Base-by-base conservation (phyloP, 2,113 vertebrate genomes). In the Irena cyanogastra region DNA sequence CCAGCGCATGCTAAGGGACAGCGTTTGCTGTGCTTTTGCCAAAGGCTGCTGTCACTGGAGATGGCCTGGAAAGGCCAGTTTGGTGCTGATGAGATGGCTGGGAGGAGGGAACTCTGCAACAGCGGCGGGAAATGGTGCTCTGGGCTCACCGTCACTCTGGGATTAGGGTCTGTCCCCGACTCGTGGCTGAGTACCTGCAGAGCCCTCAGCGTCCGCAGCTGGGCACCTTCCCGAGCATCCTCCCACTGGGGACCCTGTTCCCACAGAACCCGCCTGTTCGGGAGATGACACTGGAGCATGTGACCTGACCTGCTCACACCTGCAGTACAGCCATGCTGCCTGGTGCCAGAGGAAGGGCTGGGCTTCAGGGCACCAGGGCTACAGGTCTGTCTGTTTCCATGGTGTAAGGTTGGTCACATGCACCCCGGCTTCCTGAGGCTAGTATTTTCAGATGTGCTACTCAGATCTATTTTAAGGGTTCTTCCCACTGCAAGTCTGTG, bases 241-340 rank as follows among this genome's bases (percentile, higher is more conserved):
- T 23, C 13, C 8, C 35, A 1, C 39, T 6, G 4, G 26, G 7
- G 31, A 24, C 14, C 5, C 20, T 39, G 3, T 7, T 33, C 21
- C 69, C 2, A 3, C 31, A 17, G 61, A 33, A 33, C 19, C 49
- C 3, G 0, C 20, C 49, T 26, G 11, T 14, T 41, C 0, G 1
- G 47, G n/a, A 50, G 60, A 6, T 59, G 71, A 63, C 41, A 41
- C 16, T 13, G 2, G 35, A 61, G 33, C 54, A 49, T 0, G 1
- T 21, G 44, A 26, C 35, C 39, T 13, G 10, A 35, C n/a, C 54
- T 33, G 33, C 45, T 59, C 60, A 33, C 60, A 10, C 20, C 13
- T 13, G 56, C 16, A 28, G 16, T 7, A 7, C 41, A n/a, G 47
- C 39, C 10, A 2, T 3, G 26, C 31, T 33, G 35, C 28, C 11